Conservation (phyloP, 2,113 vertebrate species). For the Ceratotherium simum region DNA sequence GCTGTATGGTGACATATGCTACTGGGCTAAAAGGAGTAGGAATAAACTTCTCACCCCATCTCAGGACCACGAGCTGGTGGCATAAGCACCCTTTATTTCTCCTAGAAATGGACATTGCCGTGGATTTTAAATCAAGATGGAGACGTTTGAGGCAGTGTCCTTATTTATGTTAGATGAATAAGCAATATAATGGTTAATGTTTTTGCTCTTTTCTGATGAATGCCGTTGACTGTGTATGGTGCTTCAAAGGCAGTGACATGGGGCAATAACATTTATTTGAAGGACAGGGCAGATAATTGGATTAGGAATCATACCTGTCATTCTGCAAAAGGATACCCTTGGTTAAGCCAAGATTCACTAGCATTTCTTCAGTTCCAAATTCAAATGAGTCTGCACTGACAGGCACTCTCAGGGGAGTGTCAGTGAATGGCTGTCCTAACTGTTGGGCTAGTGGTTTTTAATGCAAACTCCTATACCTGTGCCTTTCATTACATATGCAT, state of each 20-base stretch:
- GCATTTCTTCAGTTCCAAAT: neutral
- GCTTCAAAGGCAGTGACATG: neutral
- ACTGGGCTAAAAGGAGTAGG: neutral
- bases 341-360: neutral
- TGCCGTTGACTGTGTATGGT: neutral
- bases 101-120: too few relatives aligned
- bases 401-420: neutral
- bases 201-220: neutral
- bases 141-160: neutral
- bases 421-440: accelerated
- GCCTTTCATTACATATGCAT: accelerated
- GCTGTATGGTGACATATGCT: neutral
- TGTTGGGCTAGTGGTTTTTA: neutral
- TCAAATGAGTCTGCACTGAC: neutral
- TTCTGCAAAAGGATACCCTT: neutral
- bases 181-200: too few relatives aligned
- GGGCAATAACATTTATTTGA: neutral
- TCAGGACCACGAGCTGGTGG: neutral
- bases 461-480: too few relatives aligned
- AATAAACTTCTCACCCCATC: neutral
- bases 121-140: neutral
- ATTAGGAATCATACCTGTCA: neutral
- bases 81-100: neutral
- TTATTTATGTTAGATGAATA: neutral
- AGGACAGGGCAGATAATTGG: neutral